These are phyloP conservation scores for Morone chrysops DNA, from an alignment of 2,113 vertebrate species.

Conservation along the genomic window DNA sequence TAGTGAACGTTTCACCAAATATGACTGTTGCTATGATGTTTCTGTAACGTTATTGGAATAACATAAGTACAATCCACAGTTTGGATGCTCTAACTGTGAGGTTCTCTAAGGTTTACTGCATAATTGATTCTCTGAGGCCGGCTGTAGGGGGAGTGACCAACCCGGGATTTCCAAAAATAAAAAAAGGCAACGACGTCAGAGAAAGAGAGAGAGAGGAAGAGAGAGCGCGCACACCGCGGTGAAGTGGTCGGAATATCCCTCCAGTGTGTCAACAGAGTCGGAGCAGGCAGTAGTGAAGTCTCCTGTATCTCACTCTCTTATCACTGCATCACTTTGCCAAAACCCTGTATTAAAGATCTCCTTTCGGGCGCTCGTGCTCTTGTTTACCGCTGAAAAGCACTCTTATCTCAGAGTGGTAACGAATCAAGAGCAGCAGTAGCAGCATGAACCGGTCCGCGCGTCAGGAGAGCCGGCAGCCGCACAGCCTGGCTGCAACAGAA, in stretches of 20 bases:
- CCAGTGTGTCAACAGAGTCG: conserved; percentile 13
- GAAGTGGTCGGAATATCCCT: conserved; percentile 43
- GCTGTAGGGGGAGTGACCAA: conserved; percentile 61
- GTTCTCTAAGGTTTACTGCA: conserved; percentile 38
- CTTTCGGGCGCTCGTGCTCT: too few species aligned
- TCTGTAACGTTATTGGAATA: too few species aligned
- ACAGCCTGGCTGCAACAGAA: conserved; percentile 71
- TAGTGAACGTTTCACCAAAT: too few species aligned
- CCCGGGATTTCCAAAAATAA: conserved; percentile 75
- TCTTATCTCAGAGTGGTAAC: background rate
- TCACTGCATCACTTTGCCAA: conserved; percentile 21
- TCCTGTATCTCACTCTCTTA: background rate
- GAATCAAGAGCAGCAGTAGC: background rate
- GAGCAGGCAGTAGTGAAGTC: conserved; percentile 4
- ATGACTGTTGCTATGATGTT: too few species aligned
- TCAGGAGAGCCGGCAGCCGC: conserved; percentile 53
- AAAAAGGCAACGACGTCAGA: conserved; percentile 64
- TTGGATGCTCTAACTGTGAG: too few species aligned
- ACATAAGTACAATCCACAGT: too few species aligned
- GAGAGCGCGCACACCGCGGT: conserved; percentile 45
- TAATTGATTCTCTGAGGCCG: conserved; percentile 56
- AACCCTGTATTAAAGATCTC: background rate
- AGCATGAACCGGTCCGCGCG: conserved; percentile 67
- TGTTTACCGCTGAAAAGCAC: background rate
- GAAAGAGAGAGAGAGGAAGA: conserved; percentile 25